Evolutionary conservation across 2,113 vertebrate species (phyloP).

Genomic region (Leptodactylus fuscus): DNA sequence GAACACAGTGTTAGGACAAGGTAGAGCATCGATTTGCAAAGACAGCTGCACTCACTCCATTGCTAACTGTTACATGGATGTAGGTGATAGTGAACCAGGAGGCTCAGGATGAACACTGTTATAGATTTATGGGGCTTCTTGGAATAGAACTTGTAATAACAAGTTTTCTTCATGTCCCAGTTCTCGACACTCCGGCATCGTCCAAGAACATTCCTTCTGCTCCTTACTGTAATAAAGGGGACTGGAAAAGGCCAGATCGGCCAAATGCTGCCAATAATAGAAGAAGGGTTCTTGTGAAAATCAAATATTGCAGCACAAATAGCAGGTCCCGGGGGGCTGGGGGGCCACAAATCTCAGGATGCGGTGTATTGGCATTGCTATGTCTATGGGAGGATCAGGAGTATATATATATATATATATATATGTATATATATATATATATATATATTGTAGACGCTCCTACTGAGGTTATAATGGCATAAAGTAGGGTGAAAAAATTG

Average conservation of each 20-base stretch:
- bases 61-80: too few species aligned
- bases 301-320: constrained; percentile 18
- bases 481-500: too few species aligned
- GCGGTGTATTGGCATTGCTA: neutral
- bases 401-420: too few species aligned
- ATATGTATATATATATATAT: too few species aligned
- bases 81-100: neutral
- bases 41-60: too few species aligned
- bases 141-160: neutral
- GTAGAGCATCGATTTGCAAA: too few species aligned
- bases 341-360: neutral
- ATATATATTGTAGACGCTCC: too few species aligned
- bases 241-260: neutral
- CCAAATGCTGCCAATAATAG: constrained; percentile 34
- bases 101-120: neutral
- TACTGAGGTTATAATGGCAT: neutral
- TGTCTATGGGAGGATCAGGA: neutral
- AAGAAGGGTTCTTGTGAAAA: neutral
- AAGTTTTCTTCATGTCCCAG: neutral
- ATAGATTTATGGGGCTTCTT: neutral
- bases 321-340: constrained; percentile 18
- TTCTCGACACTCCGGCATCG: neutral
- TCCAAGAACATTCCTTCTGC: constrained; percentile 23
- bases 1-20: too few species aligned
- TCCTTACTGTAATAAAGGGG: neutral